These are phyloP conservation scores for Lathamus discolor DNA, from an alignment of 2,113 vertebrate species.

Conservation along the genomic window DNA sequence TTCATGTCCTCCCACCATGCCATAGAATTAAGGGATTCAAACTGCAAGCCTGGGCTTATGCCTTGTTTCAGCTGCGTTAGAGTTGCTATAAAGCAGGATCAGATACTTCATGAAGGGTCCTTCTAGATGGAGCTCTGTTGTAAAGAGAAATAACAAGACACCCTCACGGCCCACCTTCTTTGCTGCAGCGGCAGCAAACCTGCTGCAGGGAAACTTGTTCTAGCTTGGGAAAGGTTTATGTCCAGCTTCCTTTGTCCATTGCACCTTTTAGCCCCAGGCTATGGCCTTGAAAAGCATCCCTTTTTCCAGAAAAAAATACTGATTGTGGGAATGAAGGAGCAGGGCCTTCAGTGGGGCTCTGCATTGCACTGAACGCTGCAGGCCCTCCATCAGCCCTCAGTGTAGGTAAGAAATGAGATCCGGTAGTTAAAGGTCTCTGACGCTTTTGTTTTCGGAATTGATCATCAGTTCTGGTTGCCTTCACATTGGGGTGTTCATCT, in stretches of 20 bases:
- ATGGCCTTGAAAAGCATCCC: rapidly evolving
- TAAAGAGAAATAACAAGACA: not conserved
- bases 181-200: not conserved
- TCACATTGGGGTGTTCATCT: not conserved
- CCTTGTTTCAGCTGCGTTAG: rapidly evolving
- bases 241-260: not conserved
- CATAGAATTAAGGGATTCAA: not conserved
- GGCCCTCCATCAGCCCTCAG: not conserved
- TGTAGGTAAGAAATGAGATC: not conserved
- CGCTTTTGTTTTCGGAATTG: not conserved
- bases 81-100: not conserved
- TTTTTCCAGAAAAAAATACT: not conserved
- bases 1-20: not conserved
- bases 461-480: not conserved
- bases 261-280: not conserved
- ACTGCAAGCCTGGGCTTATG: not conserved
- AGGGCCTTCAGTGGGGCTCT: not conserved
- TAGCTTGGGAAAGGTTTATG: not conserved
- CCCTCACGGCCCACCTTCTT: not conserved
- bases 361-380: rapidly evolving
- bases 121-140: not conserved
- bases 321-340: not conserved
- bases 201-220: not conserved
- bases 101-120: not conserved
- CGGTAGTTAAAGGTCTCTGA: not conserved